phyloP scores from a whole-genome alignment of 35 echinoderm and acorn worm genomes.

The Diadema setosum region DNA sequence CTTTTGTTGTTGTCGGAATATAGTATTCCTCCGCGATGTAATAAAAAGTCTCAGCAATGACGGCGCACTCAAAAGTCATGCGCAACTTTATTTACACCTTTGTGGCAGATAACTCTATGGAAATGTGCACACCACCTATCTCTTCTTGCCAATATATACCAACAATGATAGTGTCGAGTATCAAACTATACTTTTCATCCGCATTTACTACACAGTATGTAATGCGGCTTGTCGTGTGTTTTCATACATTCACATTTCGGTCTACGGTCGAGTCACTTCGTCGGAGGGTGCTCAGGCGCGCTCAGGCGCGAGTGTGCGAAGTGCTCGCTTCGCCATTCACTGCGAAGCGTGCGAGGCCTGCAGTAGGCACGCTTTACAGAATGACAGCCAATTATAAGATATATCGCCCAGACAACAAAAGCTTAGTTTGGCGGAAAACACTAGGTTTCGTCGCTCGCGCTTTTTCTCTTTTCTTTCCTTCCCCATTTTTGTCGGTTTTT shows the following conservation, averaged over 20 bases:
- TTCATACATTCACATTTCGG: not conserved
- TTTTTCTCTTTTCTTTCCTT: too few species aligned
- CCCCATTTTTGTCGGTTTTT: too few species aligned
- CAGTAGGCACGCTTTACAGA: slow-evolving; percentile 1
- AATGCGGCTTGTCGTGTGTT: not conserved
- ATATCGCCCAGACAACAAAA: slow-evolving; percentile 20
- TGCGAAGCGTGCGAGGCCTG: not conserved
- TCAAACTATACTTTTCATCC: not conserved
- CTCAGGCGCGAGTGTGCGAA: not conserved
- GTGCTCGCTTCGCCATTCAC: not conserved
- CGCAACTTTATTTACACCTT: not conserved
- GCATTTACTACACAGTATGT: not conserved
- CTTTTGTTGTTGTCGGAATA: slow-evolving; percentile 5
- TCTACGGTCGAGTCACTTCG: not conserved
- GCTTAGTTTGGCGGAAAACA: not conserved
- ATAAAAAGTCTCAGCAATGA: not conserved
- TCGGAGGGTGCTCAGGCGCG: not conserved
- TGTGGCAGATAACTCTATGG: not conserved
- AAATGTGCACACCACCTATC: not conserved
- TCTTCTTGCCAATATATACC: not conserved
- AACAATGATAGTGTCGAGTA: not conserved
- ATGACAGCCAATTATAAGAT: slow-evolving; percentile 25
- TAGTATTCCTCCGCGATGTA: slow-evolving; percentile 9
- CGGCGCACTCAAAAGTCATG: not conserved
- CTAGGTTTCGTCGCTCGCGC: slow-evolving; percentile 9